Percentiles rank a stretch among this genome's conserved stretches.
Conservation (phyloP, 2,888 invertebrate genomes). For the Cryptus armator region DNA sequence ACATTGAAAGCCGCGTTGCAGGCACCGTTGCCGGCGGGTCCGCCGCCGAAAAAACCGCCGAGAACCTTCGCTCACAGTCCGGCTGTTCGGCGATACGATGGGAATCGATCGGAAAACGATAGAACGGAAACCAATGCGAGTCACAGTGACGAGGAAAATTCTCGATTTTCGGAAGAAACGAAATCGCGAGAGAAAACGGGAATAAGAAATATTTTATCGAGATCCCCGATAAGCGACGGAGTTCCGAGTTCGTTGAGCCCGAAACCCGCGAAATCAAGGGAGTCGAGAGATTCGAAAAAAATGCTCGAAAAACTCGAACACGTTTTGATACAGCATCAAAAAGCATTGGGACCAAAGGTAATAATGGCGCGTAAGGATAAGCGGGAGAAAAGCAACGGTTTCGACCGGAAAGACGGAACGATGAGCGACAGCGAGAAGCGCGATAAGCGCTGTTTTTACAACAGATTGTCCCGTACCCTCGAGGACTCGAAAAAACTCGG, state of each 20-base stretch:
- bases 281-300: slow-evolving; percentile 86
- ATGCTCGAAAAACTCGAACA: slow-evolving; percentile 89
- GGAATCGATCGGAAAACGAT: slow-evolving; percentile 21
- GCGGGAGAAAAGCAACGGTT: slow-evolving; percentile 35
- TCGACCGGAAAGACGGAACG: slow-evolving; percentile 75
- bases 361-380: slow-evolving; percentile 68
- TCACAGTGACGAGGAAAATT: slow-evolving; percentile 29
- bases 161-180: slow-evolving; percentile 10
- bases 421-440: slow-evolving; percentile 74
- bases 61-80: slow-evolving; percentile 87
- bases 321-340: slow-evolving; percentile 86
- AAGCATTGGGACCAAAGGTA: slow-evolving; percentile 74
- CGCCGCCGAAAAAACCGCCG: slow-evolving; percentile 92
- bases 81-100: slow-evolving; percentile 31
- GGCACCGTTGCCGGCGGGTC: slow-evolving; percentile 89
- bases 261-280: neutral
- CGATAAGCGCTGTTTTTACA: slow-evolving; percentile 70
- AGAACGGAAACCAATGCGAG: slow-evolving; percentile 28
- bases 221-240: slow-evolving; percentile 20
- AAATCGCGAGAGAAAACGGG: slow-evolving; percentile 2
- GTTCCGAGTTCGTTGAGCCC: neutral
- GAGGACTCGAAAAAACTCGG: slow-evolving; percentile 67
- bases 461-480: slow-evolving; percentile 71
- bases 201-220: slow-evolving; percentile 65
- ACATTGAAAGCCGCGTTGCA: slow-evolving; percentile 89